Evolutionary conservation across 2,113 vertebrate genomes (phyloP).

Genomic region (Pteropus alecto): DNA sequence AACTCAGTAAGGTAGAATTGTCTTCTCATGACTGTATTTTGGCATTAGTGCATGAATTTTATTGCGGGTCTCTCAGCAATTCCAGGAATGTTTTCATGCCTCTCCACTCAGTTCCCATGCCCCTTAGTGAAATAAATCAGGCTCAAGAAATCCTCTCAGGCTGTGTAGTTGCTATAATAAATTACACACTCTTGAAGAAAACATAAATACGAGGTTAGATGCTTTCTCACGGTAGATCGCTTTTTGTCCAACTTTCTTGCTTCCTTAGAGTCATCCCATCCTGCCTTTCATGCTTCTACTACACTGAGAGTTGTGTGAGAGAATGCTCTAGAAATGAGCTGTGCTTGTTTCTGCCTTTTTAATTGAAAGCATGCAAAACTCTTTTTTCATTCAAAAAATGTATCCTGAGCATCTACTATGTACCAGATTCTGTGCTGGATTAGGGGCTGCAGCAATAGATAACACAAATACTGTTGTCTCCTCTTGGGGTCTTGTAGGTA

Average conservation of each 20-base stretch:
- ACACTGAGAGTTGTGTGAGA: background rate
- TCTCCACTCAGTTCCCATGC: constrained; percentile 35
- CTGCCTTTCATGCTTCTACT: rapidly evolving
- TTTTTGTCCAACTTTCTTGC: background rate
- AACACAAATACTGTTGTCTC: background rate
- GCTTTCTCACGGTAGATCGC: background rate
- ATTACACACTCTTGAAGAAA: constrained; percentile 36
- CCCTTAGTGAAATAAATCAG: background rate
- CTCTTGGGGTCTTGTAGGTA: background rate
- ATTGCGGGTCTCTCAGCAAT: background rate
- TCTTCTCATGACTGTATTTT: background rate
- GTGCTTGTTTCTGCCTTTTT: background rate
- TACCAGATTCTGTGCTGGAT: background rate
- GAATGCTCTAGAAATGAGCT: background rate
- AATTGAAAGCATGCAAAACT: background rate
- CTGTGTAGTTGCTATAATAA: background rate
- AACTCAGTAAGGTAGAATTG: background rate
- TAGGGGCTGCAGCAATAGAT: background rate
- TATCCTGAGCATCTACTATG: background rate
- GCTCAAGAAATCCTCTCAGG: background rate
- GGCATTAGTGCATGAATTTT: background rate
- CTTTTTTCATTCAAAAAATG: background rate
- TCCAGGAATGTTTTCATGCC: background rate
- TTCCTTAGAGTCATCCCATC: background rate
- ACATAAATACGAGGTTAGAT: background rate